A percentile compares a stretch with the other conserved stretches of the same genome.
These are phyloP conservation scores for Ypsolopha sequella DNA, from an alignment of 2,888 invertebrate genomes.

Conservation along the genomic window DNA sequence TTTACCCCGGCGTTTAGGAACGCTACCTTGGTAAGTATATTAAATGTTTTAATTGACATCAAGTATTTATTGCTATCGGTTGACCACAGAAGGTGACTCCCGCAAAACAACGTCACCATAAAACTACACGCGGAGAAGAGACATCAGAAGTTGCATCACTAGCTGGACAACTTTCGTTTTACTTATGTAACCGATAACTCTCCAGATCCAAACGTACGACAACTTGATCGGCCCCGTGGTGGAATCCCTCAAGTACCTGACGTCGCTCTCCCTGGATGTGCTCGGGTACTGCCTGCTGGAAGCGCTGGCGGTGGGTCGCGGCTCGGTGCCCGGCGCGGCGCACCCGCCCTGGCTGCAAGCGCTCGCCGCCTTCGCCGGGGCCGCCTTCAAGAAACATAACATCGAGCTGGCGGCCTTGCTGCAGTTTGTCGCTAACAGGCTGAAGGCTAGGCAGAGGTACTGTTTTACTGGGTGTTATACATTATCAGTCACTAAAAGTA, in stretches of 20 bases:
- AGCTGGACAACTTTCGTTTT: no score
- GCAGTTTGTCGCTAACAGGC: conserved; percentile 97
- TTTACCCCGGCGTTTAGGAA: no score
- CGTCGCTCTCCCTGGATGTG: conserved; percentile 95
- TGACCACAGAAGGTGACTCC: no score
- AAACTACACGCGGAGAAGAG: no score
- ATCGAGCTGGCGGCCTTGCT: conserved; percentile 95
- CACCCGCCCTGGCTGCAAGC: conserved; percentile 96
- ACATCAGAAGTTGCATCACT: no score
- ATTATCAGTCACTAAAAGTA: no score
- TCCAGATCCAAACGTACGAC: conserved; percentile 92
- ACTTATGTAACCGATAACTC: no score
- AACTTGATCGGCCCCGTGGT: conserved; percentile 97
- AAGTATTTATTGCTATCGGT: no score
- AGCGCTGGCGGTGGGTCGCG: conserved; percentile 75
- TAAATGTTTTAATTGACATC: no score
- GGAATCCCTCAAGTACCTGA: conserved; percentile 96
- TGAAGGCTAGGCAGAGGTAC: conserved; percentile 95
- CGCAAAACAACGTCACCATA: no score
- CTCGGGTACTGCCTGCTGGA: conserved; percentile 96
- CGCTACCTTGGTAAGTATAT: no score
- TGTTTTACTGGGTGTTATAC: not conserved
- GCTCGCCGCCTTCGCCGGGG: conserved; percentile 94
- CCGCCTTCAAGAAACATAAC: conserved; percentile 96
- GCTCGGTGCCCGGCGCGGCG: conserved; percentile 76